Evolutionary conservation across 1,140 invertebrate genomes (phyloP).

Genomic region (Amyelois transitella): DNA sequence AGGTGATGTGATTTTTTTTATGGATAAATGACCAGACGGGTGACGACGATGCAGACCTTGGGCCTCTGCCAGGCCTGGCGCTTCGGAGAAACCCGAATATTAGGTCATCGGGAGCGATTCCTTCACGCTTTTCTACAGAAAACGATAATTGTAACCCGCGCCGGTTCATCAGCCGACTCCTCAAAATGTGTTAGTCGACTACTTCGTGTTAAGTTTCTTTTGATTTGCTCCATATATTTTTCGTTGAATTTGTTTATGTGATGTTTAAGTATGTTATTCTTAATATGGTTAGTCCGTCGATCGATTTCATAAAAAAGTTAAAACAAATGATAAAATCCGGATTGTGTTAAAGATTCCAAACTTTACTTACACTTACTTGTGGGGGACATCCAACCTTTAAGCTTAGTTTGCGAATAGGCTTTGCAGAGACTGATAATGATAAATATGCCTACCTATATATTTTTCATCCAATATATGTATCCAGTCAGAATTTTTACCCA

Average conservation of each 20-base stretch:
- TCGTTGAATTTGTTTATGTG: background rate
- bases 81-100: conserved; percentile 11
- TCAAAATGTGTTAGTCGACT: background rate
- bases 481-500: too few relatives aligned
- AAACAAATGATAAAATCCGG: too few relatives aligned
- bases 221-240: background rate
- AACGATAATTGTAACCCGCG: background rate
- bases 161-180: background rate
- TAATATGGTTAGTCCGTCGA: too few relatives aligned
- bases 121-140: background rate
- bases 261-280: background rate
- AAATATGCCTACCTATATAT: too few relatives aligned
- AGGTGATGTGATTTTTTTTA: background rate
- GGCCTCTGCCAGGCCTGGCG: conserved; percentile 7
- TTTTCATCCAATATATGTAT: too few relatives aligned
- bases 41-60: conserved; percentile 10
- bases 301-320: too few relatives aligned
- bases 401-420: too few relatives aligned
- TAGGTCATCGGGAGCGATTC: background rate
- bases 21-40: background rate
- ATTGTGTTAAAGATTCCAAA: too few relatives aligned
- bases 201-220: background rate
- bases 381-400: too few relatives aligned
- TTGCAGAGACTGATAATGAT: too few relatives aligned
- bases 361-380: too few relatives aligned